Base-by-base conservation (phyloP, 2,797 vertebrate genomes). In the Hozukius guyotensis region DNA sequence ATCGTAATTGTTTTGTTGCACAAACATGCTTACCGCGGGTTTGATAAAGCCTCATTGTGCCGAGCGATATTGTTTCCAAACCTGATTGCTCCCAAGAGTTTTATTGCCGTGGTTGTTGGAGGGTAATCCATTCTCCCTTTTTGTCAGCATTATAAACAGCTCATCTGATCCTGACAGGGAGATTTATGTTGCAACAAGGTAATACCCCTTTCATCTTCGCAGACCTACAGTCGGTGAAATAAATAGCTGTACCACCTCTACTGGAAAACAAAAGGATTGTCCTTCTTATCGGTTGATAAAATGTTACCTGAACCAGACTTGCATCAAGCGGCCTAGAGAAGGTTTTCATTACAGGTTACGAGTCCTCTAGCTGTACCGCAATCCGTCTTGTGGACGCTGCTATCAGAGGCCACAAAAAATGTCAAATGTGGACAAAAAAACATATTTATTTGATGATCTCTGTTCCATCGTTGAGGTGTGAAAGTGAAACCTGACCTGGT, bases 121-220 rank as follows among this genome's bases (percentile, higher is more conserved):
- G 22, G 66, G 46, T 63, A 78, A 84, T 82, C 42, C 64, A 56
- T 82, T 81, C 60, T 79, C 29, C 38, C 9, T 24, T 63, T 78
- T 82, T 71, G 77, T 69, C 66, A 74, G 64, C 18, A 6, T 75
- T 77, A 75, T 79, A 73, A 82, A 86, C 82, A 49, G 11, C 75
- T 83, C 59, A 64, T 82, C n/a, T 31, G 14, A 75, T 78, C 63
- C 56, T 61, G 60, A 78, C 55, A 38, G 36, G 38, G 62, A 82
- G 83, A 82, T 88, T 89, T 85, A 82, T 85, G 75, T 80, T 76
- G 62, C 63, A 69, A 38, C 5, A 25, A 75, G 66, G 16, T 82
- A 72, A 84, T 77, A 69, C 74, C 31, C 53, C 32, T 62, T 78
- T 87, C 34, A 64, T 63, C 67, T 72, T 74, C n/a, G 27, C 53